Conservation (phyloP, 2,113 vertebrate species). For the Oncorhynchus nerka region DNA sequence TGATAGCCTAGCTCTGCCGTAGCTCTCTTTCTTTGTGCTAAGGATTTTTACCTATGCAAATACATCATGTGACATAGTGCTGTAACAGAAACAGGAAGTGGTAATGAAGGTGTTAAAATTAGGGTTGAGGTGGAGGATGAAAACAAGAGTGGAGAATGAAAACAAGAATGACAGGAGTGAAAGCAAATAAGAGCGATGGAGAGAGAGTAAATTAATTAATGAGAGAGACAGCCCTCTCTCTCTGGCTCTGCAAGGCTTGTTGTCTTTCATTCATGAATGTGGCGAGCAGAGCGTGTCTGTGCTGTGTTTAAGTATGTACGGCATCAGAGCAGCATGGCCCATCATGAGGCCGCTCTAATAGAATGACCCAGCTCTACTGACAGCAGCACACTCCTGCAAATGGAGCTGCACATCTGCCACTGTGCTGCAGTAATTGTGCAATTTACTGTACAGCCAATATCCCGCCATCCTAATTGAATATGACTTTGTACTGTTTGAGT, state of each 20-base stretch:
- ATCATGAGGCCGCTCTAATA: conserved; percentile 47
- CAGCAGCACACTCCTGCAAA: conserved; percentile 49
- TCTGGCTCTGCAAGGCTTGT: conserved; percentile 2
- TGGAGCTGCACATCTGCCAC: conserved; percentile 51
- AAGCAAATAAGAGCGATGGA: not conserved
- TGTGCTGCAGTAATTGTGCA: conserved; percentile 58
- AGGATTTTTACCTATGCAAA: not conserved
- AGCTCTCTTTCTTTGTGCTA: not conserved
- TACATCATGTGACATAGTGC: not conserved
- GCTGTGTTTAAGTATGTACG: conserved; percentile 43
- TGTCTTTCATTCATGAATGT: not conserved
- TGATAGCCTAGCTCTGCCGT: not conserved
- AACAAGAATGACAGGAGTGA: conserved; percentile 24
- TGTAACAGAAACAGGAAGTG: not conserved
- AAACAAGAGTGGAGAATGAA: conserved; percentile 36
- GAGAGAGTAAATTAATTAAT: not conserved
- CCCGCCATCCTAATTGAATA: conserved; percentile 62
- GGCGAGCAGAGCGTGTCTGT: not conserved
- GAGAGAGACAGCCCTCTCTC: not conserved
- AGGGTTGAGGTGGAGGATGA: conserved; percentile 20
- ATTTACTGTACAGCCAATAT: conserved; percentile 69
- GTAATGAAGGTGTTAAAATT: conserved; percentile 1
- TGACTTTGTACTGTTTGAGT: conserved; percentile 70
- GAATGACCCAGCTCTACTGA: conserved; percentile 57
- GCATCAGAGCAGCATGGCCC: conserved; percentile 19